Evolutionary conservation across 2,888 invertebrate species (phyloP), one percentile per base, ranked within the genome.

Genomic region (Acanthopleura granulata): DNA sequence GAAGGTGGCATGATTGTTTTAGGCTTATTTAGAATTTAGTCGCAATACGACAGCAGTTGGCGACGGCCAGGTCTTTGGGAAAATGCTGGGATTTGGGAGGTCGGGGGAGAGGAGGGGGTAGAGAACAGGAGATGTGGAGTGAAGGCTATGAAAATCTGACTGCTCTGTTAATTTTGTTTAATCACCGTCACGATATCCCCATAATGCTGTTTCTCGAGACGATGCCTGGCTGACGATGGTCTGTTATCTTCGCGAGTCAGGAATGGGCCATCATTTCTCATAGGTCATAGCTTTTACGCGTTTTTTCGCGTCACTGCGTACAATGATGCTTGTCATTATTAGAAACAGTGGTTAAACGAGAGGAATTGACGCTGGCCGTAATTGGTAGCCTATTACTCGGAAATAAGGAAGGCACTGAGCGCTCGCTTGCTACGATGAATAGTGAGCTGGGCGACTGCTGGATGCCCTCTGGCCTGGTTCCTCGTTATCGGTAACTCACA

Each of bases 321-420:
- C 66, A 66, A 66, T 66, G 66, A 27, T 22, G 25, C 66, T 66
- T 66, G 66, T 66, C 27, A 66, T 66, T 66, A 66, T 27, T 27
- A 22, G 29, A 16, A 22, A 25, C 29, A 27, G 29, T 66, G 25
- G 66, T 22, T 22, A 66, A 25, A 22, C 22, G 66, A 27, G 16
- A 66, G 16, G 29, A 66, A 3, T 16, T 27, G 25, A 16, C 66
- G 66, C 66, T 66, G 18, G 15, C 16, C 66, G 16, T 66, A 66
- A 66, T 66, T 66, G 29, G 1, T 25, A 6, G 3, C 16, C 29
- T 66, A 66, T 66, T 66, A 66, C 29, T 16, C 25, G 29, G 66
- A 66, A 27, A 66, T 66, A 66, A 18, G 66, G 29, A 1, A 66
- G 25, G 25, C 22, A 14, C 15, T 27, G 66, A 66, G 66, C 29